Percentiles rank a stretch among this genome's conserved stretches.
phyloP scores from a whole-genome alignment of 1,140 invertebrate genomes.

The Drosophila seguyi region DNA sequence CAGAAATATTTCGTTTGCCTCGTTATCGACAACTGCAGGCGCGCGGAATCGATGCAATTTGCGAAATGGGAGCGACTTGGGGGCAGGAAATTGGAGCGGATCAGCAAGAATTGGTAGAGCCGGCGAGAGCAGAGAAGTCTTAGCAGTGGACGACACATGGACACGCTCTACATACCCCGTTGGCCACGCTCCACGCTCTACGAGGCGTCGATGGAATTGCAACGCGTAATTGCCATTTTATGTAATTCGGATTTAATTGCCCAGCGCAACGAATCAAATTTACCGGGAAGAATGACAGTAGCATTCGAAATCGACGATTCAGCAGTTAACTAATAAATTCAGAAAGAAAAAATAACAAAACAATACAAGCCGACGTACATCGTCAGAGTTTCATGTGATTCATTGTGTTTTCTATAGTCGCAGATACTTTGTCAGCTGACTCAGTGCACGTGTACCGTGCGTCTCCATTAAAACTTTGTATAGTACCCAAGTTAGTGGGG shows the following conservation, averaged over 20 bases:
- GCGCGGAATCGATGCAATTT: constrained; percentile 33
- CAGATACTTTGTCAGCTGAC: constrained; percentile 34
- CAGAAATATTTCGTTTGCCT: constrained; percentile 18
- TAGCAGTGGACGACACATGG: constrained; percentile 39
- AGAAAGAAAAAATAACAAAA: constrained; percentile 27
- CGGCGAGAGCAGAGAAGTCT: constrained; percentile 28
- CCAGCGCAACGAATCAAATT: constrained; percentile 31
- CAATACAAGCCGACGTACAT: background rate
- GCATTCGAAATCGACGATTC: background rate
- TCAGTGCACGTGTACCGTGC: constrained; percentile 41
- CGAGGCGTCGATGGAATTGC: constrained; percentile 35
- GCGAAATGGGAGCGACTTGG: constrained; percentile 29
- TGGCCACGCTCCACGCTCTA: constrained; percentile 22
- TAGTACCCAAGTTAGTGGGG: constrained; percentile 15
- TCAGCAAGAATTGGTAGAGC: constrained; percentile 34
- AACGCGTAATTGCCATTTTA: constrained; percentile 45
- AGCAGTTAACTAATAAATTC: constrained; percentile 26
- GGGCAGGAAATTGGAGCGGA: constrained; percentile 47
- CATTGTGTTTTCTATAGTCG: constrained; percentile 16
- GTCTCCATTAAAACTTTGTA: constrained; percentile 19
- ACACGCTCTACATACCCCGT: constrained; percentile 35
- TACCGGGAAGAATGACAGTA: constrained; percentile 16
- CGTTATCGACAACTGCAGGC: constrained; percentile 18
- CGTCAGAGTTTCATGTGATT: constrained; percentile 28
- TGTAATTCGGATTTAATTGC: constrained; percentile 48